phyloP scores from a whole-genome alignment of 2,113 vertebrate species.

The Scolopax mira region DNA sequence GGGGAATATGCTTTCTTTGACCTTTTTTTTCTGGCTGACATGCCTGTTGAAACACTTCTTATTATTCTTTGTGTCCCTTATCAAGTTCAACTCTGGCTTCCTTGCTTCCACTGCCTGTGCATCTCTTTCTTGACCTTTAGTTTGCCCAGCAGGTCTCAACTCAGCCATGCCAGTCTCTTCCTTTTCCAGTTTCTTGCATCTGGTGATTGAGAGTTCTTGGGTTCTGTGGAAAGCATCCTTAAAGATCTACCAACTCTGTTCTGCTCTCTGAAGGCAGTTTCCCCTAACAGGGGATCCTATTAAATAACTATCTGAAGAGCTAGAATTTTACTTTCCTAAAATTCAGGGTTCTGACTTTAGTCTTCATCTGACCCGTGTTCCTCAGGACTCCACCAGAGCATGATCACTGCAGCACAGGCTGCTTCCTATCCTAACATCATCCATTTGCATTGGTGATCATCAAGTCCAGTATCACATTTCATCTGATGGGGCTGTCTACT shows the following conservation, averaged over 20 bases:
- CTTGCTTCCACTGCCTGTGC: not conserved
- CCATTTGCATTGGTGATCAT: not conserved
- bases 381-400: too few species aligned
- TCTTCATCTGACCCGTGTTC: not conserved
- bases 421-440: not conserved
- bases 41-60: not conserved
- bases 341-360: not conserved
- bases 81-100: not conserved
- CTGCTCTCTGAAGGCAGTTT: not conserved
- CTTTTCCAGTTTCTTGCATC: not conserved
- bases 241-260: not conserved
- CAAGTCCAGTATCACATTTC: not conserved
- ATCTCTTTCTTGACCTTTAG: not conserved
- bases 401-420: not conserved
- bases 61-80: too few species aligned
- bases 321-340: not conserved
- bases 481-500: not conserved
- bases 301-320: not conserved
- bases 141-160: not conserved
- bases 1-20: not conserved
- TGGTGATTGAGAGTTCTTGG: not conserved
- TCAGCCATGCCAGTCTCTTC: not conserved
- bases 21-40: not conserved
- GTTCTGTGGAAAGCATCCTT: not conserved
- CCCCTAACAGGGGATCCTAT: not conserved